These are phyloP conservation scores for Patella depressa DNA, from an alignment of 2,888 invertebrate species.

Conservation along the genomic window DNA sequence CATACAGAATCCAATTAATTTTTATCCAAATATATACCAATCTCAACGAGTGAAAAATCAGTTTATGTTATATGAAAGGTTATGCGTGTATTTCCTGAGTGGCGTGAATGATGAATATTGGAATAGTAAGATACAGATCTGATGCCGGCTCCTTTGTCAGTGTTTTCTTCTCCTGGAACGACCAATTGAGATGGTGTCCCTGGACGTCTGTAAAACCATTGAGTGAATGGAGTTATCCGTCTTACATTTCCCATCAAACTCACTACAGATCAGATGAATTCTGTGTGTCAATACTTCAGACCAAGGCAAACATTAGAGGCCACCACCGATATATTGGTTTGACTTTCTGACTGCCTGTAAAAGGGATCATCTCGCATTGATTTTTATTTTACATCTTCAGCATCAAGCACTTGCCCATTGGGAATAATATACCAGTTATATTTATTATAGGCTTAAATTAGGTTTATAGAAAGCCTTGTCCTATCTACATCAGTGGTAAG, in stretches of 20 bases:
- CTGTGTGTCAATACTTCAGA: background rate
- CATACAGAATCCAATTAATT: no score
- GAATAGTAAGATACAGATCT: background rate
- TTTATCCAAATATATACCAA: no score
- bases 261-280: no score
- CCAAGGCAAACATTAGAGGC: background rate
- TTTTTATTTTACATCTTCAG: background rate
- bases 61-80: no score
- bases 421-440: slow-evolving; percentile 1
- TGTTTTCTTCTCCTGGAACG: background rate
- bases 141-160: background rate
- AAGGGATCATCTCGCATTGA: slow-evolving; percentile 11
- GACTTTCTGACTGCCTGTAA: background rate
- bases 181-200: background rate
- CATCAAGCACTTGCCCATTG: background rate
- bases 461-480: no score
- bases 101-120: no score
- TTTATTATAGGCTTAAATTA: background rate
- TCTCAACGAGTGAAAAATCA: no score
- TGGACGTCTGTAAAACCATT: slow-evolving; percentile 5
- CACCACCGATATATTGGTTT: background rate
- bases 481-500: no score
- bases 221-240: background rate
- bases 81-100: no score
- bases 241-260: background rate